Conservation (phyloP, 2,113 vertebrate species). For the Neogobius melanostomus region DNA sequence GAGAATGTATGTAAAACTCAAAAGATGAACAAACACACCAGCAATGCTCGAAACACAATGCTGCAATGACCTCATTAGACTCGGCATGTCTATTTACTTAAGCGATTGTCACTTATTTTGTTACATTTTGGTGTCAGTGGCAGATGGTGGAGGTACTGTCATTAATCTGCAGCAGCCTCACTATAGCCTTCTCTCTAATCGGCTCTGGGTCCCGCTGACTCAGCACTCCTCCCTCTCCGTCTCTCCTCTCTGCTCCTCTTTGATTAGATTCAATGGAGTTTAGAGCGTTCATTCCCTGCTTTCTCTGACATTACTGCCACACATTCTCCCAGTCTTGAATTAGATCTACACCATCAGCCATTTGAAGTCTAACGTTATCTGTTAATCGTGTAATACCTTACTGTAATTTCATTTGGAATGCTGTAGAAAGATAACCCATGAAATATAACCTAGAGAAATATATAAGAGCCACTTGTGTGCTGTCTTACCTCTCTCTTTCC, state of each 20-base stretch:
- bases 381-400: not conserved
- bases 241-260: not conserved
- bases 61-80: not conserved
- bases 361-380: slow-evolving; percentile 13
- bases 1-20: no score
- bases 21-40: no score
- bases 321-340: not conserved
- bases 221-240: slow-evolving; percentile 28
- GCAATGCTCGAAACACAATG: no score
- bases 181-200: slow-evolving; percentile 51
- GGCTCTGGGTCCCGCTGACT: slow-evolving; percentile 65
- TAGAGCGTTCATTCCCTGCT: slow-evolving; percentile 40
- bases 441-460: no score
- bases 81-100: not conserved
- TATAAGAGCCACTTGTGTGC: no score
- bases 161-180: slow-evolving; percentile 65
- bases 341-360: slow-evolving; percentile 12
- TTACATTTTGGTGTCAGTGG: slow-evolving; percentile 18
- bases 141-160: slow-evolving; percentile 54
- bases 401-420: no score
- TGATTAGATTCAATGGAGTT: slow-evolving; percentile 63
- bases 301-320: slow-evolving; percentile 23
- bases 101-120: not conserved
- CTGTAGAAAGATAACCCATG: no score
- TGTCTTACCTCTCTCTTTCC: no score